Evolutionary conservation across 2,797 vertebrate genomes (phyloP), one percentile per base, ranked within the genome.

Genomic region (Gadopsis bispinosus): DNA sequence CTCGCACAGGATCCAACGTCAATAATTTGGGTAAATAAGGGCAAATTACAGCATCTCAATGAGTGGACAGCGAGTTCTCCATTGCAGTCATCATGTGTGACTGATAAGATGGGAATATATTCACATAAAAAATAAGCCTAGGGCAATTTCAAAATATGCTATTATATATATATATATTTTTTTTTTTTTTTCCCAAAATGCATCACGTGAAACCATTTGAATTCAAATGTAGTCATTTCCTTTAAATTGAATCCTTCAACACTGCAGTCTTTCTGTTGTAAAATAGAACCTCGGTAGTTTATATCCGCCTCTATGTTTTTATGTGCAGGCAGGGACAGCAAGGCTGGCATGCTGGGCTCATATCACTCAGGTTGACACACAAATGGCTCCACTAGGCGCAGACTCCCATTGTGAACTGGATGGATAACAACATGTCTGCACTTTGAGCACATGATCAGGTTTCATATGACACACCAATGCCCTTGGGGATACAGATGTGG

Each of bases 11-110:
- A 63, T 17, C 11, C 7, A 69, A 69, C 81, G 35, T 70, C 71
- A 79, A 75, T 83, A 69, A 83, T 81, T 84, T 66, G 41, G 74
- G 63, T 56, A 82, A 85, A 88, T 77, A 69, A 55, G 73, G 73
- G 48, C 60, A 72, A 85, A 83, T 78, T 84, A 70, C 41, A 31
- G 48, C 63, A 9, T 75, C 55, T 77, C 69, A 80, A 75, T 87
- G n/a, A 69, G 6, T 19, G 80, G 70, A 75, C 77, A 41, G 47
- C 0, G 0, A 59, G 79, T 69, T 84, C 73, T 69, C 29, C 43
- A 35, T 22, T 20, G 45, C 75, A 79, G 70, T 4, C 43, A 19
- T 64, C 35, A 69, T 75, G 61, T 69, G 39, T 22, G 17, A 5
- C 74, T 39, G 48, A 80, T 62, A 31, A 20, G 3, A 69, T 14